Conservation (phyloP, 2,888 invertebrate species). For the Erannis defoliaria region DNA sequence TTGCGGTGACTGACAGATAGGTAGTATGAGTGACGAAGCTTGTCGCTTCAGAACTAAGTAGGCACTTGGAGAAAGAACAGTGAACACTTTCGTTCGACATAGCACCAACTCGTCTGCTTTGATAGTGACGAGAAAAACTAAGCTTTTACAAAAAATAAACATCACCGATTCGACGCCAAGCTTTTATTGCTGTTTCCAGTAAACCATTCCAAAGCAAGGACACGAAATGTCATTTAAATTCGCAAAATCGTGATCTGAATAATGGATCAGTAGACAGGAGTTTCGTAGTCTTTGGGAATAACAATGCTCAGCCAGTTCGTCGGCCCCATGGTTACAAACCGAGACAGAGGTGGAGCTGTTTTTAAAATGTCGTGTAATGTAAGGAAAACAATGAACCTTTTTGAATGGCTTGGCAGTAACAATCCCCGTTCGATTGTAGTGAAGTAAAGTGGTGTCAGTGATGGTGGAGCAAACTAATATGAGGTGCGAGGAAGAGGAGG, state of each 20-base stretch:
- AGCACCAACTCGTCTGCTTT: conserved; percentile 23
- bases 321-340: conserved; percentile 74
- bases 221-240: conserved; percentile 68
- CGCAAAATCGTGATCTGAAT: conserved; percentile 75
- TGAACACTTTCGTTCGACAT: conserved; percentile 46
- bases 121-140: not conserved
- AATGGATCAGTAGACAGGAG: conserved; percentile 60
- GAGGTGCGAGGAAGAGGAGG: conserved; percentile 71
- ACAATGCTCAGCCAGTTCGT: conserved; percentile 78
- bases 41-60: conserved; percentile 58
- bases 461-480: conserved; percentile 75
- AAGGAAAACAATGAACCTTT: conserved; percentile 50
- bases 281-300: conserved; percentile 79
- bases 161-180: conserved; percentile 8
- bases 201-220: conserved; percentile 60
- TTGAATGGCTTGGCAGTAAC: conserved; percentile 31
- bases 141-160: not conserved
- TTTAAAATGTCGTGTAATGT: conserved; percentile 66
- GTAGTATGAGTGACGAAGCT: conserved; percentile 48
- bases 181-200: conserved; percentile 23
- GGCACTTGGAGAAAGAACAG: conserved; percentile 59
- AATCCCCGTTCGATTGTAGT: conserved; percentile 42
- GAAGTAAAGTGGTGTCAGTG: conserved; percentile 50
- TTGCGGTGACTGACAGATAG: conserved; percentile 50
- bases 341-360: conserved; percentile 63